Conservation (phyloP, 1,140 invertebrate species). For the Lepeophtheirus salmonis region DNA sequence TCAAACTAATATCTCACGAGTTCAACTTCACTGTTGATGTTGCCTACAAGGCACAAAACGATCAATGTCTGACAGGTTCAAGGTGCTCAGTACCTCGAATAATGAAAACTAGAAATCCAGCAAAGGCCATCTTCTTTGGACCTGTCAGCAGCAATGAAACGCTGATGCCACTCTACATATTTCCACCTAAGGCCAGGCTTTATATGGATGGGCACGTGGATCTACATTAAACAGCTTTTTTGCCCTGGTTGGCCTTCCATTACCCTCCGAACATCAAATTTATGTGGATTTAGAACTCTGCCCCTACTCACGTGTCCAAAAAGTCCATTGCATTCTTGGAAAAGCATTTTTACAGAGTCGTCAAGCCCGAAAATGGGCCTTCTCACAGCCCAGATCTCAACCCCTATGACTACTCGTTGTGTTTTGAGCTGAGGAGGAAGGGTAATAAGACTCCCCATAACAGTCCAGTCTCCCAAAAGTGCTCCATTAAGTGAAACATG, state of each 20-base stretch:
- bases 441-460: too few species aligned
- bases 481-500: too few species aligned
- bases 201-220: not conserved
- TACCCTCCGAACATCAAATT: too few species aligned
- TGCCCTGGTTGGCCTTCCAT: not conserved
- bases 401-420: too few species aligned
- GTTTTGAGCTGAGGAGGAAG: too few species aligned
- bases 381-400: too few species aligned
- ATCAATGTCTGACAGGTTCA: not conserved
- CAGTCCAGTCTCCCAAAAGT: too few species aligned
- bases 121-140: not conserved
- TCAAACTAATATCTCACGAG: not conserved
- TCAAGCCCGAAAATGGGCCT: too few species aligned
- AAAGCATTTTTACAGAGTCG: too few species aligned
- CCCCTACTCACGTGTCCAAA: too few species aligned
- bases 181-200: not conserved
- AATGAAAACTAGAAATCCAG: not conserved
- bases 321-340: too few species aligned
- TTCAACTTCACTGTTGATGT: not conserved
- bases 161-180: not conserved
- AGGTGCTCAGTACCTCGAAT: not conserved
- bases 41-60: not conserved
- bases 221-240: not conserved
- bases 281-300: too few species aligned
- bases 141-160: not conserved